Percentiles rank a stretch among this genome's conserved stretches.
Conservation (phyloP, 2,888 invertebrate species). For the Lasioglossum villosulum region DNA sequence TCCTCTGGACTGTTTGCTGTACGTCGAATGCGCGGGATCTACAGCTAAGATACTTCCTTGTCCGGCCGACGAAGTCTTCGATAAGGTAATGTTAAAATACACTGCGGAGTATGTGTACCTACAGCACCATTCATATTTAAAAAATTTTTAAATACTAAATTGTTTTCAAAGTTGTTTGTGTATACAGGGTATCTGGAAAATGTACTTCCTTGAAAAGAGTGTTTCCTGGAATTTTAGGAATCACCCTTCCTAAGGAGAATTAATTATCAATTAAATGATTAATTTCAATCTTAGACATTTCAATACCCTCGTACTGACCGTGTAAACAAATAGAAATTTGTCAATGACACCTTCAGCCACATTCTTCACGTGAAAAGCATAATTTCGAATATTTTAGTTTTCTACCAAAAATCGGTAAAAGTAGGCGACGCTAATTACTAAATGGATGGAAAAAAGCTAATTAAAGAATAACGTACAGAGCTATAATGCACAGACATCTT, state of each 20-base stretch:
- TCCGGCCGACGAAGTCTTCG: conserved; percentile 62
- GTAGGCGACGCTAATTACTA: not conserved
- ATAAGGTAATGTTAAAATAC: conserved; percentile 53
- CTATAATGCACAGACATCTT: not conserved
- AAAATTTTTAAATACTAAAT: no score
- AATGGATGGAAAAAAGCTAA: conserved; percentile 52
- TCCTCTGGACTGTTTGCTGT: conserved; percentile 68
- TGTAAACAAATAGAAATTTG: not conserved
- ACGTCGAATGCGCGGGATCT: conserved; percentile 61
- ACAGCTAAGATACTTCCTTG: conserved; percentile 49
- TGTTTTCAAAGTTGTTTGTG: no score
- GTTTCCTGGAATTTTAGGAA: no score
- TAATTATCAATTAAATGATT: no score
- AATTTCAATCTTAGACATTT: not conserved
- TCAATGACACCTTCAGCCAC: not conserved
- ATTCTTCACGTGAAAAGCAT: not conserved
- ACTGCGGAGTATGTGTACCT: no score
- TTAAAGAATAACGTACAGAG: no score
- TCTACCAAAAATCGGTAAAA: not conserved
- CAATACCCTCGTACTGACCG: not conserved
- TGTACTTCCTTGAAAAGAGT: no score
- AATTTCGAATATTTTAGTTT: not conserved
- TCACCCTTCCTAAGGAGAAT: no score
- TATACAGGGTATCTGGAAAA: no score
- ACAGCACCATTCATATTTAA: no score